Evolutionary conservation across 1,140 invertebrate genomes (phyloP), one percentile per base, ranked within the genome.

Genomic region (Marisa cornuarietis): DNA sequence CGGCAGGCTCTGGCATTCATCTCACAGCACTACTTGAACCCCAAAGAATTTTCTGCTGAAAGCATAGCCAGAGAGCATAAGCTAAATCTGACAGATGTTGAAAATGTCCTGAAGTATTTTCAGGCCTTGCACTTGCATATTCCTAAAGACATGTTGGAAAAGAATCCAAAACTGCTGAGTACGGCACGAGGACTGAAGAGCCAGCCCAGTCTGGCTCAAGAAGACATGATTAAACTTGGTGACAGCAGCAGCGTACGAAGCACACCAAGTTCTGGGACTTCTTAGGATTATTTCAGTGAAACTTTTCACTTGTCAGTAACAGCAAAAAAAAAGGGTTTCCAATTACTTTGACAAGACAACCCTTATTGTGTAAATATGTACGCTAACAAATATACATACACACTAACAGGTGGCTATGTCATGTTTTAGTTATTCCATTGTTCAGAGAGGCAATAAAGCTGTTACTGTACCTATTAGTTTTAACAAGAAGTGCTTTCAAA

Each of bases 61-160:
- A 91, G 90, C 87, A 94, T 96, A 88, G 93, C 95, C 0, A 85
- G 90, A 69, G 91, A 95, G 79, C 94, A 95, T 87, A 94, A 94
- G 86, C 80, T 96, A 58, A 93, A 93, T 79, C 88, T 91, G 4
- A 11, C 62, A 31, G 31, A 84, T 22, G 78, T 81, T n/a, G 66
- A 84, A 90, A 93, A 84, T n/a, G 72, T 84, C 24, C 71, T 84
- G 20, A 76, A 77, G 66, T 79, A 84, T 69, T 84, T 84, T 71
- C 79, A 82, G 58, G 72, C 79, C 2, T 79, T 84, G 69, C 75
- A 81, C 26, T 65, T 84, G 72, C 79, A 84, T 63, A 73, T 84
- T 20, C 83, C 83, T 31, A 79, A 76, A 42, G 74, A 62, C 58
- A 76, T 83, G 76, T 20, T 76, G 69, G 71, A 83, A 18, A 81